These are phyloP conservation scores for Motacilla alba DNA, from an alignment of 2,113 vertebrate genomes.

Conservation along the genomic window DNA sequence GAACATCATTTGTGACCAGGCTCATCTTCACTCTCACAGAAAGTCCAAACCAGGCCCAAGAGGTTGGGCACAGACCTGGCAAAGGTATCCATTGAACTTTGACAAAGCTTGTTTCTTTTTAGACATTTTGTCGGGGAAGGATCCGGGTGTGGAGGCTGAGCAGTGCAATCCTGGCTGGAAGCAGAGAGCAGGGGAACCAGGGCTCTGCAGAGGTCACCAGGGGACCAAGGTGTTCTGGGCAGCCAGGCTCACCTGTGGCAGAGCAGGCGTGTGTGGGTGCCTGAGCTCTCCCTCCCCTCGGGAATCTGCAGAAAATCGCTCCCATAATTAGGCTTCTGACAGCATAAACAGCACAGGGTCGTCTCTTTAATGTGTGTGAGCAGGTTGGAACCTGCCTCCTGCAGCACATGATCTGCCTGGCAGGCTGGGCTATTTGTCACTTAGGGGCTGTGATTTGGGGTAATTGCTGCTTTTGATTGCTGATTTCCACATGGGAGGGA, in stretches of 20 bases:
- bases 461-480: slow-evolving; percentile 55
- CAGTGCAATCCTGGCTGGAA: not conserved
- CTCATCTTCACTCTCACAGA: not conserved
- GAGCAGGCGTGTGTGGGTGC: not conserved
- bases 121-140: not conserved
- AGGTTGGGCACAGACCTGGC: not conserved
- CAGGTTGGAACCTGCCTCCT: slow-evolving; percentile 29
- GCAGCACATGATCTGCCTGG: not conserved
- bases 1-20: not conserved
- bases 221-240: not conserved
- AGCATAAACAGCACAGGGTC: slow-evolving; percentile 39
- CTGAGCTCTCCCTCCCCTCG: not conserved
- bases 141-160: not conserved
- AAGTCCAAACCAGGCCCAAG: not conserved
- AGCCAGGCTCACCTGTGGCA: not conserved
- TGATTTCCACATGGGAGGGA: slow-evolving; percentile 53
- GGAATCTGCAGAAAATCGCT: slow-evolving; percentile 40
- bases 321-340: slow-evolving; percentile 23
- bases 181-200: not conserved
- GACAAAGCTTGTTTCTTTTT: not conserved
- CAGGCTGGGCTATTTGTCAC: slow-evolving; percentile 48
- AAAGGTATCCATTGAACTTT: not conserved
- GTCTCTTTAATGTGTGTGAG: slow-evolving; percentile 42
- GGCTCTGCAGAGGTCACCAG: not conserved
- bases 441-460: slow-evolving; percentile 34